These are phyloP conservation scores for Eilema sororculum DNA, from an alignment of 2,888 invertebrate species.

Conservation along the genomic window DNA sequence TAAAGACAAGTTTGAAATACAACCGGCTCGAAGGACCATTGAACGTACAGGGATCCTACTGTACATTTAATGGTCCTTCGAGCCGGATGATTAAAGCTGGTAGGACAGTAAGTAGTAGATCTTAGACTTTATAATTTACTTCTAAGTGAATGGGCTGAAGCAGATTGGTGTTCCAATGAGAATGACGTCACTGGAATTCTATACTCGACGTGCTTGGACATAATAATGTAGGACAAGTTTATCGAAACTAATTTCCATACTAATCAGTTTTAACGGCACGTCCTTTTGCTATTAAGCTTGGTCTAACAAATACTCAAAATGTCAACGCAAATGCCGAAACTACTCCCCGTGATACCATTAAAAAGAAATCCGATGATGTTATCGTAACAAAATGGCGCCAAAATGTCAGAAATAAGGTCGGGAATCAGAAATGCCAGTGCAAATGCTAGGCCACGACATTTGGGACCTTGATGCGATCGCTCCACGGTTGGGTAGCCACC, in stretches of 20 bases:
- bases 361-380: conserved; percentile 44
- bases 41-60: too few relatives aligned
- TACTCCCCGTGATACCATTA: conserved; percentile 42
- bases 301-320: conserved; percentile 22
- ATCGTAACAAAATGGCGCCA: conserved; percentile 54
- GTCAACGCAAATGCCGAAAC: conserved; percentile 40
- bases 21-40: too few relatives aligned
- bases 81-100: too few relatives aligned
- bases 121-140: too few relatives aligned
- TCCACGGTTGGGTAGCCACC: conserved; percentile 60
- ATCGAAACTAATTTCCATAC: neutral
- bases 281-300: neutral
- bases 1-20: too few relatives aligned
- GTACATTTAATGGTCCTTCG: too few relatives aligned
- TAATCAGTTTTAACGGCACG: neutral
- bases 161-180: too few relatives aligned
- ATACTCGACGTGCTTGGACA: too few relatives aligned
- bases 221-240: too few relatives aligned
- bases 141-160: too few relatives aligned
- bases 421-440: conserved; percentile 57
- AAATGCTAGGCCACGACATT: conserved; percentile 67
- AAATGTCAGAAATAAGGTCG: conserved; percentile 73
- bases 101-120: too few relatives aligned
- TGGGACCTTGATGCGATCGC: conserved; percentile 52
- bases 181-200: too few relatives aligned